Evolutionary conservation across 2,888 invertebrate species (phyloP), one percentile per base, ranked within the genome.

Genomic region (Acrobasis repandana): DNA sequence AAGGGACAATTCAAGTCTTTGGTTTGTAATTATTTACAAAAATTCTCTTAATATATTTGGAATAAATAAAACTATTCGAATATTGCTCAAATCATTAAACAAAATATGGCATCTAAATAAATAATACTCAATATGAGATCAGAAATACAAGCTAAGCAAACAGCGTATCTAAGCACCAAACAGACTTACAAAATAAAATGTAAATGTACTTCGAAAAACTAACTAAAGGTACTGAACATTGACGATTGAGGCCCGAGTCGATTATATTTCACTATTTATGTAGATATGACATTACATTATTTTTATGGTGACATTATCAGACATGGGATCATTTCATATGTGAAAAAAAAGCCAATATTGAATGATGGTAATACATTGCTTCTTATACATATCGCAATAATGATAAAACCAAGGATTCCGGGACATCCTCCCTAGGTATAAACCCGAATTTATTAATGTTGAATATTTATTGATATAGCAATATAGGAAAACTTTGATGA

Each of bases 91-190:
- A 60, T 47, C 14, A 60, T 74, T 83, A 77, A 79, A 80, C 77
- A 80, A 85, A 70, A 83, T 90, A 91, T 92, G 92, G 91, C 91
- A 90, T 88, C 88, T 88, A 88, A 86, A 90, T 90, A 91, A 90
- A 90, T 90, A 91, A 91, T 92, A 91, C 89, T 91, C 86, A 80
- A 83, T 81, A 87, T 91, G 91, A 92, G 91, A 92, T 92, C 91
- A 88, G 87, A 88, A 83, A 87, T 77, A 77, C 79, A 85, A 90
- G 82, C 79, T 76, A 84, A 86, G 83, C 82, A 79, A 84, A 82
- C 73, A 77, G 67, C 71, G 74, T 76, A 74, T 71, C 72, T 75
- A 84, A 86, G 87, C 86, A 88, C 85, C 86, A 80, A 81, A 75
- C 75, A 78, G 75, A 77, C 77, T 66, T 76, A 74, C 78, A 75